A percentile compares a stretch with the other conserved stretches of the same genome.
These are phyloP conservation scores for Tridacna crocea DNA, from an alignment of 2,888 invertebrate genomes.

Conservation along the genomic window DNA sequence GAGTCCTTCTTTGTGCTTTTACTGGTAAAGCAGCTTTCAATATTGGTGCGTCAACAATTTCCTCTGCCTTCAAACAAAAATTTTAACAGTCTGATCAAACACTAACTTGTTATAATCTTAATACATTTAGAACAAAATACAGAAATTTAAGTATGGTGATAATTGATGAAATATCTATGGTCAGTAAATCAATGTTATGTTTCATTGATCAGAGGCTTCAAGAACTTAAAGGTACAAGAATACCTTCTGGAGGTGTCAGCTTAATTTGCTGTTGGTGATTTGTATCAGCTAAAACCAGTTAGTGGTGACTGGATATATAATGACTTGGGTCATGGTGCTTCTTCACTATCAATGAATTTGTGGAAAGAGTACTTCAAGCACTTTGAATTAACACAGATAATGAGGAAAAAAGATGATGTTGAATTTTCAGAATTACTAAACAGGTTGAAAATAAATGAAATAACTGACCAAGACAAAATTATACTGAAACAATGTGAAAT, in stretches of 20 bases:
- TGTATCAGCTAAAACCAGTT: conserved; percentile 62
- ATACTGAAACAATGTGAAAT: conserved; percentile 26
- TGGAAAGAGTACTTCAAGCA: too few species aligned
- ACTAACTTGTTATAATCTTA: too few species aligned
- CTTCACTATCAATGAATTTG: too few species aligned
- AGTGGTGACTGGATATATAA: conserved; percentile 57
- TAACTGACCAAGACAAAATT: conserved; percentile 44
- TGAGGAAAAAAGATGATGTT: too few species aligned
- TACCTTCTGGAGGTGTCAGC: too few species aligned
- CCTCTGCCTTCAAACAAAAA: conserved; percentile 32
- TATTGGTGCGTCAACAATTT: conserved; percentile 34
- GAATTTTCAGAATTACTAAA: too few species aligned
- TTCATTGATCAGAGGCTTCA: conserved; percentile 59
- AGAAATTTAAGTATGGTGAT: conserved; percentile 56
- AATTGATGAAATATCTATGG: conserved; percentile 65
- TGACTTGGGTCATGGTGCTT: conserved; percentile 40
- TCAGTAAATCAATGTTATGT: conserved; percentile 50
- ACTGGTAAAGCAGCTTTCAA: too few species aligned
- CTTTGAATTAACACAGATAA: too few species aligned
- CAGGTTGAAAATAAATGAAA: too few species aligned
- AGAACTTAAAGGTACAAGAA: conserved; percentile 50
- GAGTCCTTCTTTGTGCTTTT: too few species aligned
- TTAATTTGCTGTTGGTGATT: conserved; percentile 62
- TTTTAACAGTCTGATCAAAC: conserved; percentile 39
- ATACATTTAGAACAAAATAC: conserved; percentile 55